Evolutionary conservation across 2,888 invertebrate genomes (phyloP), one percentile per base, ranked within the genome.

Genomic region (Belgica antarctica): DNA sequence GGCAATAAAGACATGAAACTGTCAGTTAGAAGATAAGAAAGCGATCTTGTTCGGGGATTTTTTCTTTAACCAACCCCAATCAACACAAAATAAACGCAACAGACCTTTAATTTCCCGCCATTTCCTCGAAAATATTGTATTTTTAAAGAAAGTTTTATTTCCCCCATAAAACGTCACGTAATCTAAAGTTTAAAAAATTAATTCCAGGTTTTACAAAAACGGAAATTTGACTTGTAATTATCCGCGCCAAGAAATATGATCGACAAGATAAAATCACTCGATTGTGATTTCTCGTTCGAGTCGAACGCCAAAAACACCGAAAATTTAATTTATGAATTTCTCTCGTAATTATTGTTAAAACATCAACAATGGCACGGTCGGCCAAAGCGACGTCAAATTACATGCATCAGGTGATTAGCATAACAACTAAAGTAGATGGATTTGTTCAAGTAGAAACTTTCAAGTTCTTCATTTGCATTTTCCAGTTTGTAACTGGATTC

Each of bases 1-100:
- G 17, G 34, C 62, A 34, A 62, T 62, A 31, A 31, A 62, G 62
- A 62, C 62, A 62, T 62, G 34, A 62, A 62, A 62, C 17, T 62
- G 62, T 17, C 62, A 62, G 62, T 28, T 17, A 17, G 17, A 34
- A 17, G 62, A 62, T 62, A 62, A 62, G 62, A 36, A 62, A 62
- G 19, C 10, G 10, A 12, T 57, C 5, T 22, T 5, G 1, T 1
- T n/a, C n/a, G 41, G 15, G 41, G 10, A 8, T 57, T 24, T 17
- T 15, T 5, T 41, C 41, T 41, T 41, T 41, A n/a, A n/a, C 41
- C 2, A 10, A 41, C 41, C 2, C 41, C 10, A 10, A 41, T 41
- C 41, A n/a, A 41, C 4, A 41, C 31, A 10, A 41, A 41, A 41
- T 41, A 15, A 5, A 2, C 10, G 15, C 41, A 41, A 41, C n/a